Evolutionary conservation across 1,140 invertebrate genomes (phyloP).

Genomic region (Apis laboriosa): DNA sequence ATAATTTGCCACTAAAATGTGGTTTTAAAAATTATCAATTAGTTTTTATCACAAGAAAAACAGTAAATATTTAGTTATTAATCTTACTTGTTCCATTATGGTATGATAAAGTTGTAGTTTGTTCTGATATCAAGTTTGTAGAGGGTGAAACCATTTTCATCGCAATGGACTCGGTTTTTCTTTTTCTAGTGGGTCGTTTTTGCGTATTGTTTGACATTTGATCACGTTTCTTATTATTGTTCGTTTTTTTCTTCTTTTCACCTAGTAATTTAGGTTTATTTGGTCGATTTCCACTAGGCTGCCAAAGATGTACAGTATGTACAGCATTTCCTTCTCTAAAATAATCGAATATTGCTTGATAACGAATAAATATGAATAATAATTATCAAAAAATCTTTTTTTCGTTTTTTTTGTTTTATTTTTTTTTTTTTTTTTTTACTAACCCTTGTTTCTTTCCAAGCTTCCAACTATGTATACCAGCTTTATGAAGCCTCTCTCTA

Average conservation of each 20-base stretch:
- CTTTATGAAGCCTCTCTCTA: conserved; percentile 78
- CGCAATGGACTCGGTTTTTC: conserved; percentile 55
- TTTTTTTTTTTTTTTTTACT: conserved; percentile 6
- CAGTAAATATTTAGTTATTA: not conserved
- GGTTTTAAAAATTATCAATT: conserved; percentile 41
- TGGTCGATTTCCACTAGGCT: conserved; percentile 78
- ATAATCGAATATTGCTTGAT: conserved; percentile 10
- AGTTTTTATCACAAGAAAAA: not conserved
- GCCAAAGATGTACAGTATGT: conserved; percentile 79
- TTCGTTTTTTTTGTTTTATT: not conserved
- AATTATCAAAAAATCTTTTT: not conserved
- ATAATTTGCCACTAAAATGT: conserved; percentile 67
- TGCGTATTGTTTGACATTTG: conserved; percentile 33
- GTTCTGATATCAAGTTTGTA: conserved; percentile 63
- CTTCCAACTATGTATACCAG: conserved; percentile 80
- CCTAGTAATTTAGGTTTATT: conserved; percentile 72
- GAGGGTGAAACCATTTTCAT: conserved; percentile 55
- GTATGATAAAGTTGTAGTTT: conserved; percentile 59
- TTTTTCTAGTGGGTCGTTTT: conserved; percentile 43
- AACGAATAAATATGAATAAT: not conserved
- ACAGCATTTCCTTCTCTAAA: conserved; percentile 77
- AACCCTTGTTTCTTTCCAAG: conserved; percentile 79
- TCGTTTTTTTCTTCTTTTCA: conserved; percentile 70
- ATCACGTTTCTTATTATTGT: conserved; percentile 60
- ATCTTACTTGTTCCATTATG: conserved; percentile 65